Percentiles rank a stretch among this genome's conserved stretches.
These are phyloP conservation scores for Halcyon leucocephala DNA, from an alignment of 2,797 vertebrate species.

Conservation along the genomic window DNA sequence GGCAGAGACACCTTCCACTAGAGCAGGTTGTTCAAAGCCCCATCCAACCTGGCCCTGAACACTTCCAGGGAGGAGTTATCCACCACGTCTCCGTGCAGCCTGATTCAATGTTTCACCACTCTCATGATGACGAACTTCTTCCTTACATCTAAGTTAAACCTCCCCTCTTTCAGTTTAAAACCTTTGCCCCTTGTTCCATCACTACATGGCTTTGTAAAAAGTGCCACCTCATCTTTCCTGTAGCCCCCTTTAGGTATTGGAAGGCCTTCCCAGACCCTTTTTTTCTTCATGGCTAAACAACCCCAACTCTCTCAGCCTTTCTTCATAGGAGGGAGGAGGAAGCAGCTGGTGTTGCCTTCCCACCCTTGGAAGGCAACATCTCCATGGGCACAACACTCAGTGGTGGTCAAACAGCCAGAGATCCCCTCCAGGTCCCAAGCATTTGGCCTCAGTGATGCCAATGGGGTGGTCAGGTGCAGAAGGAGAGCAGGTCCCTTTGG, in stretches of 20 bases:
- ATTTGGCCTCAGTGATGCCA: fast-evolving
- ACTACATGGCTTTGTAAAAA: not conserved
- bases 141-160: not conserved
- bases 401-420: not conserved
- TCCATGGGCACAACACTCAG: fast-evolving
- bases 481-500: not conserved
- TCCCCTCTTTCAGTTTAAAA: not conserved
- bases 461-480: fast-evolving
- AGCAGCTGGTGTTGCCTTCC: not conserved
- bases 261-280: not conserved
- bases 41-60: not conserved
- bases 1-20: not conserved
- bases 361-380: not conserved
- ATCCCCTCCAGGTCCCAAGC: not conserved
- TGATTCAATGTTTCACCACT: not conserved
- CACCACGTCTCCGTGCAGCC: not conserved
- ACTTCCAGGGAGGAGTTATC: not conserved
- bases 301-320: not conserved
- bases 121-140: not conserved
- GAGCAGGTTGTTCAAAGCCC: not conserved
- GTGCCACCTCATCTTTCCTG: not conserved
- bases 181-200: not conserved
- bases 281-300: not conserved
- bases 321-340: not conserved
- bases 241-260: not conserved